Evolutionary conservation across 2,888 invertebrate genomes (phyloP), one percentile per base, ranked within the genome.

Genomic region (Megalurothrips usitatus): DNA sequence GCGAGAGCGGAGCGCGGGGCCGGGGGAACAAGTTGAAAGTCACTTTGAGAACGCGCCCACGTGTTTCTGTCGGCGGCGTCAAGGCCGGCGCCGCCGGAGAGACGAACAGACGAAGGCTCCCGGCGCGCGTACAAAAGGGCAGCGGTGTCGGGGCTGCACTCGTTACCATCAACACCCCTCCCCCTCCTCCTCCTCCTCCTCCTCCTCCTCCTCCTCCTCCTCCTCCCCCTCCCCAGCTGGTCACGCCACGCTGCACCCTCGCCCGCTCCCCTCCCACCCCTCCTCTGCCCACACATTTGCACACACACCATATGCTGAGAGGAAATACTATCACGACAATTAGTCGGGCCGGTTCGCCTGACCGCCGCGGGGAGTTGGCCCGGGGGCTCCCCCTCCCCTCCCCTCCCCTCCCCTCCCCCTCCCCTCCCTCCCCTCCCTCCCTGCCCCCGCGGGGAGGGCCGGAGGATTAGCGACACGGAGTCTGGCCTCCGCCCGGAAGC

Each of bases 241-340:
- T 23, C 68, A 26, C 68, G 68, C 68, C 26, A 26, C 68, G 68
- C 68, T 23, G n/a, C 68, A 11, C 68, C 68, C 23, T n/a, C 9
- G 1, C 63, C 63, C 23, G 3, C 63, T n/a, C 63, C 63, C 19
- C 68, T 23, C 68, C 68, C 0, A 0, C 23, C 12, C 23, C 68
- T 9, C 68, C 68, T 19, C 26, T 26, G 23, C 68, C 68, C 68
- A 75, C 68, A 75, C 68, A 75, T 75, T 75, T 75, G 68, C 68
- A 75, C 68, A 75, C 68, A 75, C 68, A 75, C 68, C 68, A 75
- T 75, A 75, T 75, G 68, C 26, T 75, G 68, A 75, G 68, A 75
- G 68, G 68, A 75, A 75, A 75, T 75, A 75, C 68, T 75, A 75
- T 75, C 68, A 75, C 68, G 68, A 75, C 68, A 75, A 75, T 75